Evolutionary conservation across 2,113 vertebrate genomes (phyloP), one percentile per base, ranked within the genome.

Genomic region (Phalacrocorax aristotelis): DNA sequence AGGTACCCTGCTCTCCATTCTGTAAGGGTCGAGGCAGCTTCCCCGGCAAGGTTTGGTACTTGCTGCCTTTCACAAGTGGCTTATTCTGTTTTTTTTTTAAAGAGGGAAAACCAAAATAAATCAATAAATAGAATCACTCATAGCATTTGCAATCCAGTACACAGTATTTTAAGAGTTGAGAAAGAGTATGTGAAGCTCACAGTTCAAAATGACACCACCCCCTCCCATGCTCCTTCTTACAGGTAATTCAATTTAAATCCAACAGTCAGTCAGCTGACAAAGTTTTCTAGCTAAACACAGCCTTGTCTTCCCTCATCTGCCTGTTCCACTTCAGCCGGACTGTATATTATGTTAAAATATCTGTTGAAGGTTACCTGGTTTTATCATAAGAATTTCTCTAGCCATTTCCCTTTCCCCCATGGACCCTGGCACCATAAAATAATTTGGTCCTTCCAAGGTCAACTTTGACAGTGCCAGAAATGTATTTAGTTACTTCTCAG

Each of bases 41-140:
- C 42, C 98, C 98, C 26, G 99, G 99, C 95, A 99, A 90, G 0
- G 98, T 99, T 72, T 98, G 99, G 62, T 98, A 99, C 87, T 98
- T 99, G 82, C 96, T 97, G 76, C 98, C 98, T 14, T 93, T 97
- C 38, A 87, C 86, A 22, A 92, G 87, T 38, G 97, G 87, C 83
- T 89, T 97, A 57, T 77, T 98, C 99, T 99, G 88, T 34, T 81
- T 34, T 57, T 52, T 44, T 89, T 66, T 22, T 7, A 15, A 54
- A 89, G 34, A 83, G 15, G 5, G 15, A 32, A 68, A 64, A 54
- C 32, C 1, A 23, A 61, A 57, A 42, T 10, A 29, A 61, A 38
- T 40, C 18, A 78, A 19, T 11, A 8, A 61, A 54, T 15, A 11
- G 42, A 20, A 84, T 32, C 1, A 11, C 15, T 61, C 18, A 3